phyloP scores from a whole-genome alignment of 2,113 vertebrate genomes.

The Pseudolaguvia tuberculata region DNA sequence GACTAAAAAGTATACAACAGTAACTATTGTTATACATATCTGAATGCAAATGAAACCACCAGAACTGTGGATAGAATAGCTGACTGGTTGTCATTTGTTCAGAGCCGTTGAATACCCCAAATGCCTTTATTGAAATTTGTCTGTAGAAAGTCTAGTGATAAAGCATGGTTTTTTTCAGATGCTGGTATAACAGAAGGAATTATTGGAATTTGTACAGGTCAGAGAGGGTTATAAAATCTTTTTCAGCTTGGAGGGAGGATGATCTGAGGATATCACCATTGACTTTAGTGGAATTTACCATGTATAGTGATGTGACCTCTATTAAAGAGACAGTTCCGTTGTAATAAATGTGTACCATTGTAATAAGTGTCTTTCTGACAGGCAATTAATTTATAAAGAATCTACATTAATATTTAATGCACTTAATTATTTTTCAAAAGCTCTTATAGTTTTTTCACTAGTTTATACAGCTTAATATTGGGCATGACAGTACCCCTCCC shows the following conservation, averaged over 20 bases:
- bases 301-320: neutral
- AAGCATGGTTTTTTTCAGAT: slow-evolving; percentile 29
- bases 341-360: too few relatives aligned
- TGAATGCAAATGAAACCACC: neutral
- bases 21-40: neutral
- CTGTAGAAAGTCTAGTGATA: slow-evolving; percentile 20
- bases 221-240: neutral
- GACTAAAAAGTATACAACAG: neutral
- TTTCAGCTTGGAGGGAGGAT: neutral
- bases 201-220: slow-evolving; percentile 25
- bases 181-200: slow-evolving; percentile 11
- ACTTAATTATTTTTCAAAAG: too few relatives aligned
- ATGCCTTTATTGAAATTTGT: too few relatives aligned
- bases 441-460: too few relatives aligned
- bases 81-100: slow-evolving; percentile 23
- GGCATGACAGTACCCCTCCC: too few relatives aligned
- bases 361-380: neutral
- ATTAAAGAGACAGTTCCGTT: too few relatives aligned
- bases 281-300: neutral
- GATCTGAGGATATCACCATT: neutral
- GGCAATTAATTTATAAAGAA: neutral
- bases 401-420: neutral
- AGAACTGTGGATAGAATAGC: slow-evolving; percentile 28
- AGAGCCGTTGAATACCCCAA: slow-evolving; percentile 14
- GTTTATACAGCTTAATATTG: too few relatives aligned